These are phyloP conservation scores for Mareca strepera DNA, from an alignment of 2,797 vertebrate genomes.

Conservation along the genomic window DNA sequence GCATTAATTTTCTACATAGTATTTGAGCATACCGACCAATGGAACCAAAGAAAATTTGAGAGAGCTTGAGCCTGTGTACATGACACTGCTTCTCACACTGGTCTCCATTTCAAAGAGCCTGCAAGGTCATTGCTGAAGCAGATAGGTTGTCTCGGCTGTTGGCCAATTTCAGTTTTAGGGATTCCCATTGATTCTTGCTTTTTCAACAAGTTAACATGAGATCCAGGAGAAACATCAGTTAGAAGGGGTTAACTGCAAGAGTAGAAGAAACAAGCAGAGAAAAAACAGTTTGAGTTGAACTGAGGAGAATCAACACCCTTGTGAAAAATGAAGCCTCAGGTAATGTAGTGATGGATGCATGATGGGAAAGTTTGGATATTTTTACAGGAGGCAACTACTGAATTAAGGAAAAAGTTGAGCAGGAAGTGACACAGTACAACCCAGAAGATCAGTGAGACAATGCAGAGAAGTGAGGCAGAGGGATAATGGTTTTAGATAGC, in stretches of 20 bases:
- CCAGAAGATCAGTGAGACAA: background rate
- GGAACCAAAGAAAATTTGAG: background rate
- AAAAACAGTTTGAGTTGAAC: background rate
- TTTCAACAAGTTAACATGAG: background rate
- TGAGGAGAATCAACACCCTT: background rate
- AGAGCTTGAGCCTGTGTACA: background rate
- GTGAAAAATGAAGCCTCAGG: background rate
- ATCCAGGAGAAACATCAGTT: background rate
- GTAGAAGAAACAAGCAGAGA: background rate
- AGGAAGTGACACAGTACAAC: background rate
- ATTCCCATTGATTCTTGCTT: background rate
- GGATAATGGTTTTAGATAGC: accelerated
- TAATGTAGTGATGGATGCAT: background rate
- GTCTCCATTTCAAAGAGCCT: background rate
- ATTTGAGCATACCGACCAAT: accelerated
- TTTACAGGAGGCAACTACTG: background rate
- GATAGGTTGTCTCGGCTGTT: background rate
- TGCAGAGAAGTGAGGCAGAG: background rate
- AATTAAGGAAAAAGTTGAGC: background rate
- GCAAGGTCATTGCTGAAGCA: background rate
- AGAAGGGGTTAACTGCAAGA: background rate
- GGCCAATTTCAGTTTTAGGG: background rate
- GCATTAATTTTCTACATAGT: accelerated
- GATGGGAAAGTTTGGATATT: background rate
- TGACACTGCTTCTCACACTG: background rate